A percentile compares a stretch with the other conserved stretches of the same genome.
These are phyloP conservation scores for Microctenopoma lineatum DNA, from an alignment of 2,797 vertebrate genomes.

Conservation along the genomic window DNA sequence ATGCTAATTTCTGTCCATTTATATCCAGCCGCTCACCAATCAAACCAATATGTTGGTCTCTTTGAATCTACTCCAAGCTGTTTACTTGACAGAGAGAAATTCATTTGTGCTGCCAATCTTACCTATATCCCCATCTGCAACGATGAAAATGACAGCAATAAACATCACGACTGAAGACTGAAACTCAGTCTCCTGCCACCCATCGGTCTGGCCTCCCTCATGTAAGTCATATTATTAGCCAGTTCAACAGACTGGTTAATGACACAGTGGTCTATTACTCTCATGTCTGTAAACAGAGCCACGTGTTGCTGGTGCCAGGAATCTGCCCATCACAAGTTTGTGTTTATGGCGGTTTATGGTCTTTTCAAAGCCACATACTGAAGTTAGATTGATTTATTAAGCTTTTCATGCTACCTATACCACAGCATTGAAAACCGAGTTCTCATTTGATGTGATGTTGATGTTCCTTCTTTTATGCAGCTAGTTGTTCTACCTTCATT, in stretches of 20 bases:
- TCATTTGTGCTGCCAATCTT: slow-evolving; percentile 40
- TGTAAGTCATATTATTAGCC: slow-evolving; percentile 82
- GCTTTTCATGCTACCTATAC: background rate
- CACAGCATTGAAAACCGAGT: too few species aligned
- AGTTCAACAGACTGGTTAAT: slow-evolving; percentile 81
- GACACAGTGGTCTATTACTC: slow-evolving; percentile 77
- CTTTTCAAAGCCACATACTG: background rate
- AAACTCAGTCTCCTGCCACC: slow-evolving; percentile 54
- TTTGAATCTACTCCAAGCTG: slow-evolving; percentile 32
- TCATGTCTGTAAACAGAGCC: slow-evolving; percentile 78
- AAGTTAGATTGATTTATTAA: background rate
- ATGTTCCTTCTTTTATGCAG: too few species aligned
- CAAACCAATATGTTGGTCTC: background rate
- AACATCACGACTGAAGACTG: slow-evolving; percentile 53
- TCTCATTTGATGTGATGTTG: too few species aligned
- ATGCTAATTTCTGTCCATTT: slow-evolving; percentile 1
- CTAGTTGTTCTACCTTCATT: too few species aligned
- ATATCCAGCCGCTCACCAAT: background rate
- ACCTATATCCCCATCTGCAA: slow-evolving; percentile 39
- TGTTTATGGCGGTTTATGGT: slow-evolving; percentile 24
- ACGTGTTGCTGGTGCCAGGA: slow-evolving; percentile 64
- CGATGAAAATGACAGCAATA: slow-evolving; percentile 35
- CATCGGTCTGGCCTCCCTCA: slow-evolving; percentile 64
- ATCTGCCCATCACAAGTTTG: slow-evolving; percentile 71
- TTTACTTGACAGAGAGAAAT: slow-evolving; percentile 12